Evolutionary conservation across 1,140 invertebrate genomes (phyloP).

Genomic region (Leptinotarsa undecemlineata): DNA sequence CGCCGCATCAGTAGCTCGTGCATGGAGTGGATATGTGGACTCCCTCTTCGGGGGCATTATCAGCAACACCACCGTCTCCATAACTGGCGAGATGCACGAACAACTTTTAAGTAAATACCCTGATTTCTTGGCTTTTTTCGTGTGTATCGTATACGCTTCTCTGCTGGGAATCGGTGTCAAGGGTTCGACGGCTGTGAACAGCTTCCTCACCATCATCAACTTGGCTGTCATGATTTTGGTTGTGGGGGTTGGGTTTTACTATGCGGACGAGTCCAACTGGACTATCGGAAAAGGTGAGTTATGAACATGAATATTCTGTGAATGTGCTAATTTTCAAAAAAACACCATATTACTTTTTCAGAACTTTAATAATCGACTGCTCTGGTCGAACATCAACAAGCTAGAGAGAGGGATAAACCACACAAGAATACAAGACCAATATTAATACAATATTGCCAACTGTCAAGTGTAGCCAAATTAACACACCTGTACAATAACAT

Average conservation of each 20-base stretch:
- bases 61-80: conserved; percentile 74
- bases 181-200: conserved; percentile 83
- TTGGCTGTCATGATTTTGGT: conserved; percentile 75
- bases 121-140: conserved; percentile 77
- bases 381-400: no score
- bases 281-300: conserved; percentile 60
- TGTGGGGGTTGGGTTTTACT: conserved; percentile 77
- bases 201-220: conserved; percentile 78
- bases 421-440: no score
- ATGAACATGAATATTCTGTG: no score
- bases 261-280: conserved; percentile 83
- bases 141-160: conserved; percentile 74
- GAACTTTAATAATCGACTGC: no score
- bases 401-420: no score
- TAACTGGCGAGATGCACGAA: conserved; percentile 74
- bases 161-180: conserved; percentile 82
- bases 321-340: neutral
- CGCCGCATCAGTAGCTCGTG: conserved; percentile 86
- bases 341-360: no score
- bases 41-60: conserved; percentile 78
- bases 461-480: no score
- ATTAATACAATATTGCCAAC: no score
- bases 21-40: conserved; percentile 92
- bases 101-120: conserved; percentile 74
- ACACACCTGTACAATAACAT: no score